Base-by-base conservation (phyloP, 1,140 invertebrate species). In the Drosophila setifemur region DNA sequence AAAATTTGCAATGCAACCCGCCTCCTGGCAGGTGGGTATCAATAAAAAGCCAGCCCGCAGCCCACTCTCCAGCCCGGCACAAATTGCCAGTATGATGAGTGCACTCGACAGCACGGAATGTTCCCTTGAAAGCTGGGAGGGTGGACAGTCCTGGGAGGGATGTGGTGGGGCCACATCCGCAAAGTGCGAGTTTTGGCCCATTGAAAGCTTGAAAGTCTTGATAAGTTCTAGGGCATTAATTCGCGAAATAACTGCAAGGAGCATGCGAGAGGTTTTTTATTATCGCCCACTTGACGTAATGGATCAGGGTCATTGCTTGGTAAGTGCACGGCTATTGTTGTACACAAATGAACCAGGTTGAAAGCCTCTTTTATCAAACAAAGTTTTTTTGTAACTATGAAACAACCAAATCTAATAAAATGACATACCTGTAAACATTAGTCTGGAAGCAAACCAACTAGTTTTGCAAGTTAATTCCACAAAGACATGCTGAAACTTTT, bases 1-100 rank as follows among this genome's bases (percentile, higher is more conserved):
- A 86, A 85, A 81, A 85, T 85, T 86, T 85, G 81, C 81, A 73
- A 86, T 86, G 81, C 81, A 73, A 60, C 70, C 75, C 49, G 48
- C 64, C 57, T 12, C 25, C 61, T 60, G 71, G 47, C 75, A 74
- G 73, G 73, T 70, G 47, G 50, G 58, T 48, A 82, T 75, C 44
- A 75, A 85, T 72, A 86, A 85, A 85, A 73, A 54, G 55, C 37
- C 78, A 53, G 49, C 75, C 35, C 44, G 39, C 28, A 37, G 14
- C 40, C 31, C 21, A 7, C 4, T 8, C 31, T 4, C 43, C 29
- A 7, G n/a, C 5, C n/a, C 28, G 9, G 9, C 73, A 79, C 60
- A 63, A 40, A 43, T 73, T 78, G 78, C 57, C 61, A 57, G 70
- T 67, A 81, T 81, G 81, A 85, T 85, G 81, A 86, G 81, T 86